These are phyloP conservation scores for Steinernema feltiae DNA, from an alignment of 1,140 invertebrate species.

Conservation along the genomic window DNA sequence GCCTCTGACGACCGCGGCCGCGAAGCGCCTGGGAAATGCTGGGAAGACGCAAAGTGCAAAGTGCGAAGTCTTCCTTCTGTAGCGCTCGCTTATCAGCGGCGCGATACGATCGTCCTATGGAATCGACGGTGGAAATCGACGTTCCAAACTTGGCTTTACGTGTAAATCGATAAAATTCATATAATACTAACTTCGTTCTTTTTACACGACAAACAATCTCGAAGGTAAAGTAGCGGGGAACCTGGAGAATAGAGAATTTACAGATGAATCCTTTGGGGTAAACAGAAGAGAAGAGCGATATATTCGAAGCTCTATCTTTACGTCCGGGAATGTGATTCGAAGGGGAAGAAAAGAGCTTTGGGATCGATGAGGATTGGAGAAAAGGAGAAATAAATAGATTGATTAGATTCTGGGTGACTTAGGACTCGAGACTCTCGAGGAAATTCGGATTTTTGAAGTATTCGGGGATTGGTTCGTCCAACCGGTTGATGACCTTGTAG, in stretches of 20 bases:
- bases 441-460: constrained; percentile 99
- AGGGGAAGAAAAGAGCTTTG: neutral
- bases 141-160: no score
- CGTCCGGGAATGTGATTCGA: neutral
- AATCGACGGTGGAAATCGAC: no score
- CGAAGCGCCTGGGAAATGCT: no score
- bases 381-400: neutral
- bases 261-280: neutral
- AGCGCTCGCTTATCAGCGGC: no score
- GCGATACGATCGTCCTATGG: no score
- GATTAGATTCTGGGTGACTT: neutral
- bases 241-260: neutral
- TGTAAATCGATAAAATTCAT: no score
- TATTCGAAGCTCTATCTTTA: neutral
- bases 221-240: neutral
- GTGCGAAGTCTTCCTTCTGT: no score
- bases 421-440: constrained; percentile 83
- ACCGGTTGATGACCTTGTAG: constrained; percentile 96
- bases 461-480: constrained; percentile 96
- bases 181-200: neutral
- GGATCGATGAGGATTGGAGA: neutral
- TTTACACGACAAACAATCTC: neutral
- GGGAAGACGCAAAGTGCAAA: no score
- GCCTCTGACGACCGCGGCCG: no score
- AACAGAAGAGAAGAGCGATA: neutral